Base-by-base conservation (phyloP, 1,140 invertebrate genomes). In the Caenorhabditis latens region DNA sequence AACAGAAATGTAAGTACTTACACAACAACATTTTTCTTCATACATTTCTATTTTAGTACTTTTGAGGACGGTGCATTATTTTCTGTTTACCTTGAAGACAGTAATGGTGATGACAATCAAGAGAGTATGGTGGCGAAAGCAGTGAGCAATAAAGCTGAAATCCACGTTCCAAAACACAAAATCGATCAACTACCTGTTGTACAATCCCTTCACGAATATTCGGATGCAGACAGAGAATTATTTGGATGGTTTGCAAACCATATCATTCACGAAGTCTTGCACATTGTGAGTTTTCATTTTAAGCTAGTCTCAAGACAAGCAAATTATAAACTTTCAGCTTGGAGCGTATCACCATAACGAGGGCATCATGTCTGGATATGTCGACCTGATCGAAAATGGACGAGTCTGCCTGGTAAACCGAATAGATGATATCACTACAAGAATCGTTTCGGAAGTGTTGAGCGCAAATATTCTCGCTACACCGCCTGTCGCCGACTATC, bases 341-440 rank as follows among this genome's bases (percentile, higher is more conserved):
- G 71, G 71, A 11, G 71, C 71, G 3, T 79, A 21, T n/a, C 71
- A 79, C n/a, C 3, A 16, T 2, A 4, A 79, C 16, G 13, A 14
- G 7, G 71, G 71, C 6, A 48, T 79, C 43, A 79, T 79, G 71
- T 79, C 71, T 8, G 71, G 71, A 50, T 46, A 53, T 7, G 53
- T 79, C 43, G 5, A n/a, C 6, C 11, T 79, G 21, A 53, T 79
- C 46, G 14, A 50, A 14, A 13, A 53, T 4, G 32, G 19, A 11
- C 16, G 50, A 1, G 2, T 79, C 40, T 4, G 42, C 2, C 42
- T 79, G 21, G 46, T 24, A 11, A 24, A 32, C 13, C 11, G 9
- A 2, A 4, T 79, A n/a, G 71, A 79, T 24, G 46, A 79, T 21
- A 48, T 50, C 46, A 21, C 71, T 24, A n/a, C 71, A 0, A 48